phyloP scores from a whole-genome alignment of 2,113 vertebrate genomes.

The Balaeniceps rex region DNA sequence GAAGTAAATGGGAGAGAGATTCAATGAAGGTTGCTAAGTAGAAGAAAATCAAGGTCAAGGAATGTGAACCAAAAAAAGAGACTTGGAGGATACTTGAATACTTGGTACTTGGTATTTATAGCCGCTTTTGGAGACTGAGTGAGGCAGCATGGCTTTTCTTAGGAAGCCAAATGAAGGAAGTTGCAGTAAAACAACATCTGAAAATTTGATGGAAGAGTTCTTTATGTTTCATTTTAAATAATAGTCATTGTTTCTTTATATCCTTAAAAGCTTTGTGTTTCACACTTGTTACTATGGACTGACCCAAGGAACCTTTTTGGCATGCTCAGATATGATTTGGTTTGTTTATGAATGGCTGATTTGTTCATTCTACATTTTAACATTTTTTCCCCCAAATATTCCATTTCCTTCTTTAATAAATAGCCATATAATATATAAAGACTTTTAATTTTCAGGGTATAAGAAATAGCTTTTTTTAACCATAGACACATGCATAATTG shows the following conservation, averaged over 20 bases:
- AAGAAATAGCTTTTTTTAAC: not conserved
- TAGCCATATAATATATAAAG: not conserved
- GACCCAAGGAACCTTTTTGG: not conserved
- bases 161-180: not conserved
- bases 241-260: not conserved
- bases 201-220: not conserved
- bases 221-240: not conserved
- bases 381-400: not conserved
- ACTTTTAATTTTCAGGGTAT: not conserved
- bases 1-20: not conserved
- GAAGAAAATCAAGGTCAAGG: not conserved
- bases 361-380: not conserved
- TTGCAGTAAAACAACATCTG: not conserved
- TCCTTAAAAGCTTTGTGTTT: not conserved
- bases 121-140: not conserved
- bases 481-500: not conserved
- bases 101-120: not conserved
- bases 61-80: not conserved
- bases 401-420: not conserved
- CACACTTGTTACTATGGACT: not conserved
- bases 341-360: not conserved
- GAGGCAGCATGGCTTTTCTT: not conserved
- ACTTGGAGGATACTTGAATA: not conserved
- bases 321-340: not conserved
- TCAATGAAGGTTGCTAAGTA: not conserved